Percentiles rank a stretch among this genome's conserved stretches.
These are phyloP conservation scores for Apotomis capreana DNA, from an alignment of 2,888 invertebrate species.

Conservation along the genomic window DNA sequence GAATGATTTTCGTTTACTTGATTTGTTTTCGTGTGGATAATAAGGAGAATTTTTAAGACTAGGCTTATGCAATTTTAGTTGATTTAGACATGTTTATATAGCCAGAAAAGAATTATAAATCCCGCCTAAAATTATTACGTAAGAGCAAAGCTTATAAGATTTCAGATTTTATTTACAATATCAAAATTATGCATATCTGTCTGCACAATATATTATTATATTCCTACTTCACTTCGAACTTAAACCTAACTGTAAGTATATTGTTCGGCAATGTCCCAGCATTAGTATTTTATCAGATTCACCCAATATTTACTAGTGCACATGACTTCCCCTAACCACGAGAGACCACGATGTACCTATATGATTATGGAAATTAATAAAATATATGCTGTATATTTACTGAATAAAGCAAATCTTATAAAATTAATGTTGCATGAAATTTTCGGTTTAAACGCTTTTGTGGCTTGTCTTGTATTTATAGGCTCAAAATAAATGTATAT, in stretches of 20 bases:
- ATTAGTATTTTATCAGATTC: background rate
- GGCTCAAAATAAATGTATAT: background rate
- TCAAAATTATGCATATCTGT: conserved; percentile 19
- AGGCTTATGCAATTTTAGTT: too few relatives aligned
- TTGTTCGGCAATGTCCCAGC: background rate
- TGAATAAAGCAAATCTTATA: background rate
- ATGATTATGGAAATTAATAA: too few relatives aligned
- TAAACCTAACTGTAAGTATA: background rate
- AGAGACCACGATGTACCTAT: background rate
- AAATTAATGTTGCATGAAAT: background rate
- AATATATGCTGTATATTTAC: background rate
- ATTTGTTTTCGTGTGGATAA: too few relatives aligned
- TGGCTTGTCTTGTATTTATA: background rate
- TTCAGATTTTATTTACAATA: conserved; percentile 9
- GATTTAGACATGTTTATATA: background rate
- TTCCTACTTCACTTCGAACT: conserved; percentile 14
- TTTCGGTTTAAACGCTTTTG: background rate
- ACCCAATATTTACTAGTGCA: conserved; percentile 3
- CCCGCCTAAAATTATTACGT: background rate
- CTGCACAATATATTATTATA: conserved; percentile 16
- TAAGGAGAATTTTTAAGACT: too few relatives aligned
- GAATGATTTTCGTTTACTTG: background rate
- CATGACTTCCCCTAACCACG: background rate
- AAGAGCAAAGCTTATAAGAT: conserved; percentile 12
- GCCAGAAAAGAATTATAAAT: background rate